Evolutionary conservation across 2,113 vertebrate genomes (phyloP).

Genomic region (Blennius ocellaris): DNA sequence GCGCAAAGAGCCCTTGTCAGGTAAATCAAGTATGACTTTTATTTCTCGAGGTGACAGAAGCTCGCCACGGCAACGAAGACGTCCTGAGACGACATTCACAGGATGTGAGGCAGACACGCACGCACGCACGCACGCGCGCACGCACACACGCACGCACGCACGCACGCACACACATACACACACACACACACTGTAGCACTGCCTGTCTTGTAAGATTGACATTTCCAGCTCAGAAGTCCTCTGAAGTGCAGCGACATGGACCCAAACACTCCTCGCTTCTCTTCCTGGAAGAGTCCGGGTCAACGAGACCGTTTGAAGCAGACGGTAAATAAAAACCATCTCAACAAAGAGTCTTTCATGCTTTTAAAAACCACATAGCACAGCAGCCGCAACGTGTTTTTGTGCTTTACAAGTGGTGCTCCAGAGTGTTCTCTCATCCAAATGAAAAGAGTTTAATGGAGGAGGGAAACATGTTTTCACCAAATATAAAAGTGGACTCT

Average conservation of each 20-base stretch:
- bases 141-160: not conserved
- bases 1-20: slow-evolving; percentile 74
- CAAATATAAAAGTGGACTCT: not conserved
- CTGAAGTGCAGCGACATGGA: not conserved
- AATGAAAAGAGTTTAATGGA: not conserved
- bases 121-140: not conserved
- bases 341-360: slow-evolving; percentile 1
- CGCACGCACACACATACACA: too few relatives aligned
- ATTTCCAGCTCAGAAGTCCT: not conserved
- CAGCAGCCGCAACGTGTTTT: not conserved
- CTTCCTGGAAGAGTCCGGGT: not conserved
- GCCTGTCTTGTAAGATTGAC: not conserved
- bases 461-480: not conserved
- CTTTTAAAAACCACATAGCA: slow-evolving; percentile 3
- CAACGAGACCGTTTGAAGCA: not conserved
- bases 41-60: slow-evolving; percentile 75
- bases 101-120: slow-evolving; percentile 6
- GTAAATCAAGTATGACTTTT: slow-evolving; percentile 83
- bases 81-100: slow-evolving; percentile 49
- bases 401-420: slow-evolving; percentile 13
- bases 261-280: not conserved
- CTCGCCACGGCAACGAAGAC: slow-evolving; percentile 51
- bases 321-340: not conserved
- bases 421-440: not conserved
- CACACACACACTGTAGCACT: not conserved